phyloP scores from a whole-genome alignment of 2,113 vertebrate species.

The Syrrhaptes paradoxus region DNA sequence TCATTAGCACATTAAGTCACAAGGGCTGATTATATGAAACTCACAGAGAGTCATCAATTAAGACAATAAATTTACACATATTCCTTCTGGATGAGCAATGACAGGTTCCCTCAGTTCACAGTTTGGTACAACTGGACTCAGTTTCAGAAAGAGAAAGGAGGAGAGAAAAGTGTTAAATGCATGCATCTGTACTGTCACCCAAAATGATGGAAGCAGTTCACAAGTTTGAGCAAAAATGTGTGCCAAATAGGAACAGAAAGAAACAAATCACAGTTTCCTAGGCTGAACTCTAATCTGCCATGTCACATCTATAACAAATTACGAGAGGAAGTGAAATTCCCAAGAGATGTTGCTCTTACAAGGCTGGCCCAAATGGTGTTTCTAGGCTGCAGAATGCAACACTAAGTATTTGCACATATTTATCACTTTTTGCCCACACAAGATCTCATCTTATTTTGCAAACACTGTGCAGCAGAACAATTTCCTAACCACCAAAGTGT shows the following conservation, averaged over 20 bases:
- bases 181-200: constrained; percentile 31
- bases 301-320: constrained; percentile 5
- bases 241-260: constrained; percentile 18
- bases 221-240: constrained; percentile 53
- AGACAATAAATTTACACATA: constrained; percentile 44
- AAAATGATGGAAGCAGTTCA: constrained; percentile 37
- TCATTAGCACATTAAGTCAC: constrained; percentile 46
- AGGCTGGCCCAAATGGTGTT: not conserved
- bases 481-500: not conserved
- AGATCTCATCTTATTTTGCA: constrained; percentile 45
- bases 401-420: constrained; percentile 41
- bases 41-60: constrained; percentile 51
- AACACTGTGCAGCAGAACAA: constrained; percentile 15
- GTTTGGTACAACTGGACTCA: constrained; percentile 13
- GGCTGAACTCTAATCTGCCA: constrained; percentile 26
- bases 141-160: constrained; percentile 13
- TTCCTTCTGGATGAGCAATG: constrained; percentile 43
- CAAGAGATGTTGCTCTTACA: not conserved
- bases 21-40: constrained; percentile 41
- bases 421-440: constrained; percentile 25
- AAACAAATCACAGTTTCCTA: not conserved
- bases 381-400: not conserved
- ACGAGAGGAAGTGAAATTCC: constrained; percentile 11
- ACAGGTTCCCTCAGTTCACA: not conserved
- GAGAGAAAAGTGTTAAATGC: constrained; percentile 16